Evolutionary conservation across 2,113 vertebrate genomes (phyloP).

Genomic region (Camelus dromedarius): DNA sequence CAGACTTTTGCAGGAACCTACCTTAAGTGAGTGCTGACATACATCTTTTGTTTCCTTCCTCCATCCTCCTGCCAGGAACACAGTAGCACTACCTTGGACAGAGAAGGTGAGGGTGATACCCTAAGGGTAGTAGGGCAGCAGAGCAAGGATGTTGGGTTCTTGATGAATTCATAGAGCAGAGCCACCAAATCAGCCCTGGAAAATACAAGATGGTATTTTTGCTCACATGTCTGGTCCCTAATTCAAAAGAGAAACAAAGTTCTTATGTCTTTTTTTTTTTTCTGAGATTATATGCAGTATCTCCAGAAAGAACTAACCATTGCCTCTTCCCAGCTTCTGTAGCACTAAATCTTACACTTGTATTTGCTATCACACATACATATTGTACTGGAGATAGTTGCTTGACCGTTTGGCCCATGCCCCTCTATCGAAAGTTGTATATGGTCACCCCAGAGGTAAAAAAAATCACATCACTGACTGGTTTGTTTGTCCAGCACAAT

Average conservation of each 20-base stretch:
- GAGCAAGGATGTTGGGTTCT: background rate
- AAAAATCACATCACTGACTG: background rate
- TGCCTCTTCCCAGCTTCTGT: background rate
- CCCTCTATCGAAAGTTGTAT: background rate
- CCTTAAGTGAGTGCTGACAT: background rate
- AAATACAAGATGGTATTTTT: background rate
- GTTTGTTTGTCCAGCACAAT: background rate
- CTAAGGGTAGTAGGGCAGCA: background rate
- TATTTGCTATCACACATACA: background rate
- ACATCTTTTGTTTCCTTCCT: background rate
- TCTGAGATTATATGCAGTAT: background rate
- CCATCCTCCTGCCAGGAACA: background rate
- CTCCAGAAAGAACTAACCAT: background rate
- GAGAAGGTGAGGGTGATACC: background rate
- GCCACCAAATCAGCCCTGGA: background rate
- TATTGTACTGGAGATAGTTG: background rate
- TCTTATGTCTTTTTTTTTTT: background rate
- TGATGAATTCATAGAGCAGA: background rate
- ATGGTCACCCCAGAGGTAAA: background rate
- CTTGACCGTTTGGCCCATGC: background rate
- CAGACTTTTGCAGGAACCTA: background rate
- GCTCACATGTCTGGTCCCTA: background rate
- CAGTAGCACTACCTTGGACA: background rate
- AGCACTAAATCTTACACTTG: background rate
- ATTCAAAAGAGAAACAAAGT: conserved; percentile 14